Evolutionary conservation across 2,113 vertebrate species (phyloP), one percentile per base, ranked within the genome.

Genomic region (Cinclus cinclus): DNA sequence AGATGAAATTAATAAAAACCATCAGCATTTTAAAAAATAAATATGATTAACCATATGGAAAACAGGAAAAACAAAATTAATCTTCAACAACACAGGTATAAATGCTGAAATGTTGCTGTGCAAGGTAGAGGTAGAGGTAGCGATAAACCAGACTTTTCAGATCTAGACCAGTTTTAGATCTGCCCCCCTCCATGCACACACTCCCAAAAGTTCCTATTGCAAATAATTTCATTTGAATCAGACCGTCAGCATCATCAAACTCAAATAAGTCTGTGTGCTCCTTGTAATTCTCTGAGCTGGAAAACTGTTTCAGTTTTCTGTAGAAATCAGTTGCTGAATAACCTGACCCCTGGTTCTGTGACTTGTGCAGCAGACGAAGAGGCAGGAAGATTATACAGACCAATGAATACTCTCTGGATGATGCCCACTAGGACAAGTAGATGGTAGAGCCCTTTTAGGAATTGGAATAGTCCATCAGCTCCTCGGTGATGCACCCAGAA

Each of bases 91-190:
- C 55, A 80, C 46, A 69, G 71, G n/a, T 87, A 85, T 30, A 83
- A 94, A 97, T 53, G 90, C 83, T 93, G 90, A 94, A 95, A 96
- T 71, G 76, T 53, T 92, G 76, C 76, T 95, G 95, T 11, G 23
- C 80, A 91, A 95, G 84, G 91, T 73, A 96, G 93, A 96, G 95
- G 96, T 90, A 95, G 94, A 96, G 83, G 94, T 91, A 97, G 96
- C 95, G 65, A 78, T 89, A 64, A 91, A 93, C 69, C 89, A 93
- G 79, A 92, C 74, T 90, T 86, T 60, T 84, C 90, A 90, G 85
- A 74, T 50, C 89, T 84, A 81, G 60, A 90, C 76, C 73, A 81
- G 83, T 80, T 92, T 83, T 64, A 77, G 85, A 81, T 52, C 87
- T 59, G 47, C 60, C 52, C n/a, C 13, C 17, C n/a, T 31, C 59